Conservation (phyloP, 1,140 invertebrate species). For the Apis mellifera region DNA sequence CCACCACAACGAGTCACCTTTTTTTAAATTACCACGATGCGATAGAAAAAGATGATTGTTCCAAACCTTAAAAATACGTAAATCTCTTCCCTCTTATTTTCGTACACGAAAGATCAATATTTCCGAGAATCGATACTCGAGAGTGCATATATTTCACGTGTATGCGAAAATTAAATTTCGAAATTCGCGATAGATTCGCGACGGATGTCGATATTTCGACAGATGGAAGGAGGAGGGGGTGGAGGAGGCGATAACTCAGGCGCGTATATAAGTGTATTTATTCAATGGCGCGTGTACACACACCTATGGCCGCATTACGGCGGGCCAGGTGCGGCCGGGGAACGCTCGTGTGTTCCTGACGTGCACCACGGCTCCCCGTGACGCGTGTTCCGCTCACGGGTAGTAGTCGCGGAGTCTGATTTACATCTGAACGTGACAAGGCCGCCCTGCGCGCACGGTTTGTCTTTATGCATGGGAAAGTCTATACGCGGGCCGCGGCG, state of each 20-base stretch:
- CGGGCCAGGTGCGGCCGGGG: conserved; percentile 62
- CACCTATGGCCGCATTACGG: conserved; percentile 22
- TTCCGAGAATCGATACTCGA: too few relatives aligned
- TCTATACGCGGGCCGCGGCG: conserved; percentile 47
- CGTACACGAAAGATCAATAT: too few relatives aligned
- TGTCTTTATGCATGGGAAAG: conserved; percentile 78
- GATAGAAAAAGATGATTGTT: too few relatives aligned
- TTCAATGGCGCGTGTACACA: conserved; percentile 39
- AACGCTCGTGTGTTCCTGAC: conserved; percentile 74
- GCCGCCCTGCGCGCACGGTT: conserved; percentile 71
- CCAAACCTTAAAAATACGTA: too few relatives aligned
- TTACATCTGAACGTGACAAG: conserved; percentile 77
- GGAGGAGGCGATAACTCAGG: conserved; percentile 25
- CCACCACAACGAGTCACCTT: too few relatives aligned
- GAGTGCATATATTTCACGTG: too few relatives aligned
- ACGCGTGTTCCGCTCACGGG: conserved; percentile 65
- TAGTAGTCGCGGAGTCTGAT: conserved; percentile 70
- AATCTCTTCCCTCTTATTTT: too few relatives aligned
- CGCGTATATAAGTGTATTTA: conserved; percentile 36
- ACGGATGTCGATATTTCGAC: neutral
- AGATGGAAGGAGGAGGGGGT: neutral
- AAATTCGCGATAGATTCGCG: too few relatives aligned
- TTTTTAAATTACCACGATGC: too few relatives aligned
- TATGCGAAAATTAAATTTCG: too few relatives aligned
- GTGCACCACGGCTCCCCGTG: conserved; percentile 70